Evolutionary conservation across 1,140 invertebrate species (phyloP).

Genomic region (Ylistrum balloti): DNA sequence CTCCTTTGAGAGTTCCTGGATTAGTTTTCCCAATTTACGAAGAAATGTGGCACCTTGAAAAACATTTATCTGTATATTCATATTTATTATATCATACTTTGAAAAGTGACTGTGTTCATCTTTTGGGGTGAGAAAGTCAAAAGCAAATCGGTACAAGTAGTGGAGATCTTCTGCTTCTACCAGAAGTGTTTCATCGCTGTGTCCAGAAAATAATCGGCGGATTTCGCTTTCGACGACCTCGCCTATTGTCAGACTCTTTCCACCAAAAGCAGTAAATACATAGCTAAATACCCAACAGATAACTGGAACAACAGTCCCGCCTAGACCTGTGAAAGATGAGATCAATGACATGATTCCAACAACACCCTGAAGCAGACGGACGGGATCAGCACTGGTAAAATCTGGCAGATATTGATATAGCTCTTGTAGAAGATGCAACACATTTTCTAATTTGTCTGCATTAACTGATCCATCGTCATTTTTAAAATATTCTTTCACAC

Average conservation of each 20-base stretch:
- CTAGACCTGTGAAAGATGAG: background rate
- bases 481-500: background rate
- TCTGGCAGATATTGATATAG: background rate
- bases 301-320: background rate
- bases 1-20: background rate
- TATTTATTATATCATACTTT: background rate
- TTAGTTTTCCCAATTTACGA: background rate
- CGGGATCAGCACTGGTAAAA: background rate
- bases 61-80: constrained; percentile 20
- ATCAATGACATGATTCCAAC: background rate
- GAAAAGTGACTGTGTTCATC: background rate
- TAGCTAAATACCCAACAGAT: background rate
- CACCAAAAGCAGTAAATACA: background rate
- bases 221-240: background rate
- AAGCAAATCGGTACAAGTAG: background rate
- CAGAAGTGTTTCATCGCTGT: background rate
- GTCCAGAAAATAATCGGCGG: background rate
- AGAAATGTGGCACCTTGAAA: background rate
- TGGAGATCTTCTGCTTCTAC: background rate
- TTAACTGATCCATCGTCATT: background rate
- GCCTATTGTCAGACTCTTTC: background rate
- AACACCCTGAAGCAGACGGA: background rate
- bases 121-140: background rate
- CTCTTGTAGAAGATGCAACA: background rate
- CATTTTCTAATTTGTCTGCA: background rate